Percentiles rank a stretch among this genome's conserved stretches.
These are phyloP conservation scores for Halichondria panicea DNA, from an alignment of 37 sponge, comb jelly and placozoan species.

Conservation along the genomic window DNA sequence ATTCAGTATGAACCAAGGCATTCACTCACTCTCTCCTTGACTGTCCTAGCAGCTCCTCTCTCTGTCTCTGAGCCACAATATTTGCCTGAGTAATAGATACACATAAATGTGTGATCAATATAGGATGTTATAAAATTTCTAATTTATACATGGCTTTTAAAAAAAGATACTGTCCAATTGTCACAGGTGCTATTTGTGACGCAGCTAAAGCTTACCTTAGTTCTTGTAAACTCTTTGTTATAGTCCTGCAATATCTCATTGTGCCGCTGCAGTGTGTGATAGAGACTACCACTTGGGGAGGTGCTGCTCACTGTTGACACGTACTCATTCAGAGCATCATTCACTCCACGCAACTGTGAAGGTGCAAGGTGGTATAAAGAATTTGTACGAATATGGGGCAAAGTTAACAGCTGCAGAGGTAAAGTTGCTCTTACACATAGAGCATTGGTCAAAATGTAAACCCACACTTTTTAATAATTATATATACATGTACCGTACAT, in stretches of 20 bases:
- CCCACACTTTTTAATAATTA: no score
- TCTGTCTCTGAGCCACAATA: conserved; percentile 80
- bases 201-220: conserved; percentile 54
- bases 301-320: conserved; percentile 46
- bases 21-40: conserved; percentile 43
- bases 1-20: background rate
- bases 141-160: background rate
- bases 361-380: no score
- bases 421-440: no score
- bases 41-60: conserved; percentile 88
- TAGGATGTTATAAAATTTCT: background rate
- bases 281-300: conserved; percentile 69
- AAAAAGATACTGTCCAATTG: background rate
- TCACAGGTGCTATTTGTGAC: background rate
- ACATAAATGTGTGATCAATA: background rate
- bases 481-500: no score
- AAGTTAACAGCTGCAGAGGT: no score
- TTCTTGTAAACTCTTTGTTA: conserved; percentile 89
- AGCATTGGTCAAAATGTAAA: no score
- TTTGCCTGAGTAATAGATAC: conserved; percentile 62
- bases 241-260: conserved; percentile 96
- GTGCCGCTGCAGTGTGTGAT: conserved; percentile 95
- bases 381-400: no score
- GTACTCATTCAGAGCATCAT: conserved; percentile 66
- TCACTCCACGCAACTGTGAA: conserved; percentile 62